These are phyloP conservation scores for Aramus guarauna DNA, from an alignment of 2,113 vertebrate genomes.

Conservation along the genomic window DNA sequence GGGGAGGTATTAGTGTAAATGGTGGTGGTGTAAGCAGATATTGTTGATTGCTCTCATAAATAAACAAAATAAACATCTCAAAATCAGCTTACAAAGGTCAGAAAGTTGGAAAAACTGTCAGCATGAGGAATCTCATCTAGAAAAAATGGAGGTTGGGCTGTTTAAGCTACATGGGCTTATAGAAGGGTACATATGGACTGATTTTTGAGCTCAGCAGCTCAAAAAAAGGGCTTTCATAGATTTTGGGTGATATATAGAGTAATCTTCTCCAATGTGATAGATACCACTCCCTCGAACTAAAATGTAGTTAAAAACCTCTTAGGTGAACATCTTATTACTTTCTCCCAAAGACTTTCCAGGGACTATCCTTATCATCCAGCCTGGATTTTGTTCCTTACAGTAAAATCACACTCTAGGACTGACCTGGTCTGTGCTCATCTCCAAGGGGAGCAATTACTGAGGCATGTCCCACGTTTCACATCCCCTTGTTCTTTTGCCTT, in stretches of 20 bases:
- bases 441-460: background rate
- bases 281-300: background rate
- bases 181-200: rapidly evolving
- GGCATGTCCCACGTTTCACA: background rate
- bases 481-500: background rate
- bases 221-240: background rate
- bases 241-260: background rate
- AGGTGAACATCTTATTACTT: background rate
- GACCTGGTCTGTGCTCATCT: background rate
- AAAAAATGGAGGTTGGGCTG: background rate
- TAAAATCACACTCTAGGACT: background rate
- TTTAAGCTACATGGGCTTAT: background rate
- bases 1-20: background rate
- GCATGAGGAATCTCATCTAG: background rate
- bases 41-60: background rate
- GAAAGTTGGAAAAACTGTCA: background rate
- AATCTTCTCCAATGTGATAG: background rate
- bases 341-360: background rate
- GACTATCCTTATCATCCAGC: background rate
- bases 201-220: background rate
- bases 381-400: background rate
- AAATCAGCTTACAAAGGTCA: background rate
- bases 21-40: background rate
- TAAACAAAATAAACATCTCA: background rate
- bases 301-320: background rate